A percentile compares a stretch with the other conserved stretches of the same genome.
phyloP scores from a whole-genome alignment of 92 coral and sea anemone species.

The Zoanthus sociatus region DNA sequence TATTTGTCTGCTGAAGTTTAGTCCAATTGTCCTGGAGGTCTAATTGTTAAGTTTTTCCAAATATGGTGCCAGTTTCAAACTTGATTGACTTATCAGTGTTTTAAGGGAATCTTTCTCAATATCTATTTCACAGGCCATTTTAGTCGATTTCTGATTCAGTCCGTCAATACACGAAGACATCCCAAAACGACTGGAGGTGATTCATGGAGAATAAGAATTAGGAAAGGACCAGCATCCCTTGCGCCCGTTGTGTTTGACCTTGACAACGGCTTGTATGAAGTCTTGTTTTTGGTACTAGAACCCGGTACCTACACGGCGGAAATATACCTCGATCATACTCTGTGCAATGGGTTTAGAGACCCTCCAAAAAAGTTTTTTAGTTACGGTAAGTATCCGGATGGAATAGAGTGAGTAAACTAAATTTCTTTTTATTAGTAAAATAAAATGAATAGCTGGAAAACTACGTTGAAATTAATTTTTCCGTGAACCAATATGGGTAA shows the following conservation, averaged over 20 bases:
- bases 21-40: no score
- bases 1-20: no score
- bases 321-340: constrained; percentile 73
- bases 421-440: no score
- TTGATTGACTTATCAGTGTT: no score
- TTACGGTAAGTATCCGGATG: constrained; percentile 52
- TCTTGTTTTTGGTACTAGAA: constrained; percentile 70
- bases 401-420: not conserved
- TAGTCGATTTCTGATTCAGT: constrained; percentile 84
- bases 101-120: not conserved
- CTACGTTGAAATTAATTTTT: no score
- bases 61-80: no score
- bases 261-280: constrained; percentile 82
- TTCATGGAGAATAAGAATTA: constrained; percentile 83
- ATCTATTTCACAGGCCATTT: constrained; percentile 62
- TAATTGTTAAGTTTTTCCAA: no score
- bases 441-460: no score
- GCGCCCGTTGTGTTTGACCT: constrained; percentile 83
- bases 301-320: constrained; percentile 79
- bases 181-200: constrained; percentile 81
- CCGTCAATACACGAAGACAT: constrained; percentile 66
- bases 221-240: constrained; percentile 91
- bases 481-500: no score
- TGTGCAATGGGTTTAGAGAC: constrained; percentile 86
- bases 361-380: constrained; percentile 81